A percentile compares a stretch with the other conserved stretches of the same genome.
phyloP scores from a whole-genome alignment of 2,113 vertebrate genomes.

The Aphyosemion australe region DNA sequence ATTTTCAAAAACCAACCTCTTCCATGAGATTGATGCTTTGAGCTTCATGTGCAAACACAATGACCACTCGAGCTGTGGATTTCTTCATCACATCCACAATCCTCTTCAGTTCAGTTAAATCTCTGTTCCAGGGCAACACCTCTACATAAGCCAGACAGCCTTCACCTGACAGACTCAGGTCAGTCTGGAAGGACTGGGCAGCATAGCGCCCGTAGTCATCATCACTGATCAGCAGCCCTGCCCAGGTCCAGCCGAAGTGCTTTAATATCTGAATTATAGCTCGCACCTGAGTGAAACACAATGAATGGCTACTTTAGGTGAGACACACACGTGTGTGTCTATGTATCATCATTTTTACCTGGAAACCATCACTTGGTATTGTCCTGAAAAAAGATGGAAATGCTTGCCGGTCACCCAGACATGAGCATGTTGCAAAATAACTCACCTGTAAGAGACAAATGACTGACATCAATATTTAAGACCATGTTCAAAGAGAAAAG shows the following conservation, averaged over 20 bases:
- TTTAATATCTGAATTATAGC: slow-evolving; percentile 58
- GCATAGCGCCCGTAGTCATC: slow-evolving; percentile 26
- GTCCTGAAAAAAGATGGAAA: slow-evolving; percentile 44
- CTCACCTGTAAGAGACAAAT: slow-evolving; percentile 16
- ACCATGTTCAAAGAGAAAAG: too few species aligned
- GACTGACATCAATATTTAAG: too few species aligned
- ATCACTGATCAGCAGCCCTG: slow-evolving; percentile 31
- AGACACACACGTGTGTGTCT: too few species aligned
- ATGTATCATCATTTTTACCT: too few species aligned
- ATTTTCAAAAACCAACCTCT: slow-evolving; percentile 1
- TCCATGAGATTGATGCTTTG: slow-evolving; percentile 53
- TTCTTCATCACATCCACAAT: slow-evolving; percentile 64
- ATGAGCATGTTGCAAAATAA: slow-evolving; percentile 37
- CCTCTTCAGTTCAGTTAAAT: slow-evolving; percentile 38
- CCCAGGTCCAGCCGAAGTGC: slow-evolving; percentile 30
- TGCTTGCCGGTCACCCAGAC: slow-evolving; percentile 32
- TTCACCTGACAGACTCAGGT: neutral
- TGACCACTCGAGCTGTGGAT: slow-evolving; percentile 54
- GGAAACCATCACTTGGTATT: slow-evolving; percentile 28
- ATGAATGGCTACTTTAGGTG: too few species aligned
- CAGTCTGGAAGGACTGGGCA: slow-evolving; percentile 1
- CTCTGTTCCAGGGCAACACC: slow-evolving; percentile 60
- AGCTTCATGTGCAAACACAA: slow-evolving; percentile 56
- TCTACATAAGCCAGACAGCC: slow-evolving; percentile 60
- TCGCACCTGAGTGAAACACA: slow-evolving; percentile 30